phyloP scores from a whole-genome alignment of 1,140 invertebrate genomes.

The Zaprionus tsacasi region DNA sequence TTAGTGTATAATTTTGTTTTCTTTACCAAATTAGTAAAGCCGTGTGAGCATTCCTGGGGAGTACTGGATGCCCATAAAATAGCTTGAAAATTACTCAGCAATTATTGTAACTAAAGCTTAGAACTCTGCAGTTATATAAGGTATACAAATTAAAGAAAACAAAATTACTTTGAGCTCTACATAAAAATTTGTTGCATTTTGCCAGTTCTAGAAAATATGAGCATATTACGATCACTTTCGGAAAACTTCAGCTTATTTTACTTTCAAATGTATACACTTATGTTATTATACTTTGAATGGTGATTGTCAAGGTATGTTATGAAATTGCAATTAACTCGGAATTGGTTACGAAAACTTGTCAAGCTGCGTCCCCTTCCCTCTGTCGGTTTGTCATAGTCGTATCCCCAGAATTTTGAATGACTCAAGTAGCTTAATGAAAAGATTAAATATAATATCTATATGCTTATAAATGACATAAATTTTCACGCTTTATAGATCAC shows the following conservation, averaged over 20 bases:
- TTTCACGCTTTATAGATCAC: background rate
- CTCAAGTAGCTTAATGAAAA: conserved; percentile 7
- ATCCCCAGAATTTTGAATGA: conserved; percentile 1
- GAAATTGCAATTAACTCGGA: background rate
- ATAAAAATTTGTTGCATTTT: background rate
- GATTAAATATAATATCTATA: background rate
- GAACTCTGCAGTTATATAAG: background rate
- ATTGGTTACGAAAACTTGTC: conserved; percentile 3
- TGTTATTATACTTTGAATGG: background rate
- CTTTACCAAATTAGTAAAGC: background rate
- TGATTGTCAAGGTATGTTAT: conserved; percentile 11
- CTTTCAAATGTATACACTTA: background rate
- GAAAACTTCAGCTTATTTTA: background rate
- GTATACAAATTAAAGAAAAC: background rate
- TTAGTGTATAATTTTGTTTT: background rate
- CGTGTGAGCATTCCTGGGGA: background rate
- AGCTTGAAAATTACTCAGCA: background rate
- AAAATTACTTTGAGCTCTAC: background rate
- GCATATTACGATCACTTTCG: background rate
- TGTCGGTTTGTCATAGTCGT: background rate
- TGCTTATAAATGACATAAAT: background rate
- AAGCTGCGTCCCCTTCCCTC: background rate
- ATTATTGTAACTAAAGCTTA: background rate
- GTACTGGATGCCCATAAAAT: background rate
- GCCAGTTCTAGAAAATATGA: background rate